Base-by-base conservation (phyloP, 2,113 vertebrate species). In the Chaetops frenatus region DNA sequence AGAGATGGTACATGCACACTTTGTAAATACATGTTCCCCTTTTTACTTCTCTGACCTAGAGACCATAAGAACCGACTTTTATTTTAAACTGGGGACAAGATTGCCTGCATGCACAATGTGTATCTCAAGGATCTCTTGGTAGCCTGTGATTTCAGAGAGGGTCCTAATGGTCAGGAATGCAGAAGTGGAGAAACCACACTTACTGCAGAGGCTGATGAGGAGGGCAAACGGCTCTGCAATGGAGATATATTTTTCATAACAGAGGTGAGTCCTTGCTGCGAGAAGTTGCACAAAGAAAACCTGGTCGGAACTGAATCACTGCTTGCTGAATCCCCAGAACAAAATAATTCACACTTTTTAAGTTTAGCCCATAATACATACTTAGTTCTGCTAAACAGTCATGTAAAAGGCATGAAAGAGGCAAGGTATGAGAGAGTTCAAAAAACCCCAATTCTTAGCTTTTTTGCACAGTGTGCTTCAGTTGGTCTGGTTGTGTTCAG, bases 201-300 rank as follows among this genome's bases (percentile, higher is more conserved):
- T 14, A 15, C 62, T 23, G 5, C 25, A 69, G 28, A 69, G 51
- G 16, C 60, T 88, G 87, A 77, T 53, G 93, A 96, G 36, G 96
- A 94, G 53, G 95, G 58, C 60, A 96, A 83, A 50, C 97, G 98
- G 12, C 93, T 99, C 1, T 99, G 98, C 96, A 99, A 99, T 48
- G 98, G 98, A 90, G 98, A 99, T 91, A 96, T 98, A 95, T 99
- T 98, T 97, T 99, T 98, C 84, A 98, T 99, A 96, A 97, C n/a
- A 47, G 2, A 7, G 21, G 98, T 98, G 94, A 93, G 93, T 95
- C 36, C 28, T 83, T 78, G 29, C 29, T 71, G 47, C 48, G 67
- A 42, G 35, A 66, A 66, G 27, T 54, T 54, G 14, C 29, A 54
- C 38, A 45, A 42, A 50, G 60, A 51, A 10, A 3, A 7, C 22